Conservation (phyloP, 2,888 invertebrate genomes). For the Temnothorax ravouxi region DNA sequence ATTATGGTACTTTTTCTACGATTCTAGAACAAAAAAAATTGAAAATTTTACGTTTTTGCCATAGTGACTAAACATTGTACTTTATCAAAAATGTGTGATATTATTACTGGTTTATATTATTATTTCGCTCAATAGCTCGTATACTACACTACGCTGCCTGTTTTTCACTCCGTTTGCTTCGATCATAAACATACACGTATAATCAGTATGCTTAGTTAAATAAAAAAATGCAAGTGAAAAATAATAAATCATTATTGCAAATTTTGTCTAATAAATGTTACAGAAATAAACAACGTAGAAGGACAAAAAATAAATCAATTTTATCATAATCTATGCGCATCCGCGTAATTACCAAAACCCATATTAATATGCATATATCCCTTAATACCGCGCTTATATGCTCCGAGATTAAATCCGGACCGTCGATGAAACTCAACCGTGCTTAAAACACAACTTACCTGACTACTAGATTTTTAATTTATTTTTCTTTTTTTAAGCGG, state of each 20-base stretch:
- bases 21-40: constrained; percentile 6
- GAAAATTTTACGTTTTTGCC: background rate
- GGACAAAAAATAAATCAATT: constrained; percentile 7
- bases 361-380: background rate
- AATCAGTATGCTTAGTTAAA: background rate
- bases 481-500: background rate
- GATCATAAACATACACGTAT: background rate
- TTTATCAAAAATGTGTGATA: background rate
- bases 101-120: constrained; percentile 10
- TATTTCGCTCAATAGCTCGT: background rate
- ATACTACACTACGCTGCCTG: background rate
- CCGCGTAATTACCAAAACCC: background rate
- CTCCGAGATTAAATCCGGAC: constrained; percentile 4
- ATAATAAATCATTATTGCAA: background rate
- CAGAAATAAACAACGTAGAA: background rate
- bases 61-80: background rate
- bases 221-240: background rate
- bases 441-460: constrained; percentile 4
- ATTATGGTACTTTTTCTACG: constrained; percentile 10
- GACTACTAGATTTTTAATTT: constrained; percentile 14
- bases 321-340: constrained; percentile 10
- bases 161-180: background rate
- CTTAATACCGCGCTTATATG: background rate
- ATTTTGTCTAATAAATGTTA: background rate
- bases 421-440: background rate